Conservation (phyloP, 2,113 vertebrate species). For the Albula glossodonta region DNA sequence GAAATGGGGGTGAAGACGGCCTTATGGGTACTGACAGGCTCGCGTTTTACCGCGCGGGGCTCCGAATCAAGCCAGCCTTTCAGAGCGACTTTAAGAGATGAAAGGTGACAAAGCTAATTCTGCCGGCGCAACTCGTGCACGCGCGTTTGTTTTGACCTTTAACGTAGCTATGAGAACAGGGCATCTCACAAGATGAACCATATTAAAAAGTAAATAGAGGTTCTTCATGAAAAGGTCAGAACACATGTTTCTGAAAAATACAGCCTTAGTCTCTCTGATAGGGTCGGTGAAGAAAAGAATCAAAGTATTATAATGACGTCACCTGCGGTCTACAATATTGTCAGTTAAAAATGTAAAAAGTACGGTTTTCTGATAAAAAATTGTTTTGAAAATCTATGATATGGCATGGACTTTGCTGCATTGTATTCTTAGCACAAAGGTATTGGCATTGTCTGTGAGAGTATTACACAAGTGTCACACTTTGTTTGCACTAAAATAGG, state of each 20-base stretch:
- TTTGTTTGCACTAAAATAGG: neutral
- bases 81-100: constrained; percentile 43
- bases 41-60: constrained; percentile 24
- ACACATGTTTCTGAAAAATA: constrained; percentile 90
- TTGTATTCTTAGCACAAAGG: too few relatives aligned
- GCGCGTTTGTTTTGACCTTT: constrained; percentile 87
- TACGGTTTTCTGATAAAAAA: neutral
- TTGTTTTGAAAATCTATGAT: neutral
- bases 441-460: neutral
- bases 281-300: neutral
- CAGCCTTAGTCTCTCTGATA: constrained; percentile 78
- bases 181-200: constrained; percentile 82
- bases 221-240: constrained; percentile 91
- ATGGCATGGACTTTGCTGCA: neutral
- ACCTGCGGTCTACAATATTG: neutral
- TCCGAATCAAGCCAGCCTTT: constrained; percentile 35
- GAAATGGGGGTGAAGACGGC: constrained; percentile 20
- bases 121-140: constrained; percentile 70
- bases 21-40: constrained; percentile 12
- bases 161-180: constrained; percentile 78
- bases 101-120: constrained; percentile 65
- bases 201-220: constrained; percentile 93
- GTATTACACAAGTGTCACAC: neutral
- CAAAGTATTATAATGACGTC: constrained; percentile 15
- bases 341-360: neutral